Evolutionary conservation across 2,888 invertebrate genomes (phyloP).

Genomic region (Ectropis crepuscularia): DNA sequence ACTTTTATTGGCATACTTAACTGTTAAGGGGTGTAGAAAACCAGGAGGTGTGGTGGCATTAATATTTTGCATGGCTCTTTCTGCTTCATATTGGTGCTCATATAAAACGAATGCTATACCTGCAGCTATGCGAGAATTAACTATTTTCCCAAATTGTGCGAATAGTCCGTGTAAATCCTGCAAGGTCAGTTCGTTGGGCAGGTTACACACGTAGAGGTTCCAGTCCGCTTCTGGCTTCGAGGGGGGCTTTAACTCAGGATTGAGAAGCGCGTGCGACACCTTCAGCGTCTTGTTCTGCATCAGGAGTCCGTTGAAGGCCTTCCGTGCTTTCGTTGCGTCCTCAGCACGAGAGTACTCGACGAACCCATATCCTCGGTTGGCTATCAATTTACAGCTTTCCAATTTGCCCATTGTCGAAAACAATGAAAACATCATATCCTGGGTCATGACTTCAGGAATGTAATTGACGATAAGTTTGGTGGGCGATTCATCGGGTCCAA

Average conservation of each 20-base stretch:
- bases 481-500: slow-evolving; percentile 83
- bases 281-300: slow-evolving; percentile 84
- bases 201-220: slow-evolving; percentile 84
- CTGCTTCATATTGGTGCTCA: slow-evolving; percentile 81
- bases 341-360: slow-evolving; percentile 82
- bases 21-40: slow-evolving; percentile 82
- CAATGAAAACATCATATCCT: slow-evolving; percentile 84
- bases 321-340: slow-evolving; percentile 81
- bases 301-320: slow-evolving; percentile 81
- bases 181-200: slow-evolving; percentile 84
- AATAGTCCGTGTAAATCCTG: slow-evolving; percentile 83
- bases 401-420: slow-evolving; percentile 85
- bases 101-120: slow-evolving; percentile 83
- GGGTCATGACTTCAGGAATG: slow-evolving; percentile 85
- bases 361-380: slow-evolving; percentile 84
- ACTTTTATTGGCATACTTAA: slow-evolving; percentile 85
- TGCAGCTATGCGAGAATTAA: slow-evolving; percentile 83
- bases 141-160: slow-evolving; percentile 84
- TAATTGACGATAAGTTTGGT: slow-evolving; percentile 85
- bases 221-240: slow-evolving; percentile 83
- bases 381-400: slow-evolving; percentile 85
- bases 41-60: slow-evolving; percentile 81
- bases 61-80: slow-evolving; percentile 79
- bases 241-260: slow-evolving; percentile 81
- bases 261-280: slow-evolving; percentile 81